These are phyloP conservation scores for Saccopteryx leptura DNA, from an alignment of 2,113 vertebrate genomes.

Conservation along the genomic window DNA sequence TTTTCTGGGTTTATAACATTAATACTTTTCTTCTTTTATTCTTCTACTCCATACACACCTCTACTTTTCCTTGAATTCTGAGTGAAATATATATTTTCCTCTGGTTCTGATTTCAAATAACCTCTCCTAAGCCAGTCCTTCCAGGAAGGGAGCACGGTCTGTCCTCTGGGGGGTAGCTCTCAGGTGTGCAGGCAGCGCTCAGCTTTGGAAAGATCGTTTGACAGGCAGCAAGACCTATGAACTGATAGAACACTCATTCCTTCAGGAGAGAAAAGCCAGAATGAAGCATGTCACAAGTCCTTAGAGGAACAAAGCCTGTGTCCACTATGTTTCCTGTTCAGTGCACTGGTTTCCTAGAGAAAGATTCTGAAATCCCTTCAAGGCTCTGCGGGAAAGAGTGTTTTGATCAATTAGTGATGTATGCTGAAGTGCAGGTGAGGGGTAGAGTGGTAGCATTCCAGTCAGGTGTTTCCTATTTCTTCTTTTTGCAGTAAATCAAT, in stretches of 20 bases:
- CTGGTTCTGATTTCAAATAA: not conserved
- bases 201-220: not conserved
- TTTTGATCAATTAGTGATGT: not conserved
- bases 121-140: not conserved
- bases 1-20: not conserved
- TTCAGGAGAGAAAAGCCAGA: not conserved
- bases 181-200: not conserved
- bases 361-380: not conserved
- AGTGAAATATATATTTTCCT: not conserved
- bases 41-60: not conserved
- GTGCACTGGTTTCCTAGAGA: not conserved
- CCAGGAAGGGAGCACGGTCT: too few species aligned
- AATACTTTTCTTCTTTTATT: not conserved
- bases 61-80: not conserved
- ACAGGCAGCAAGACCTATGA: not conserved
- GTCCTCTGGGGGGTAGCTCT: not conserved
- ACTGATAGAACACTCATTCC: not conserved
- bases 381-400: not conserved
- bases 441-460: not conserved
- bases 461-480: not conserved
- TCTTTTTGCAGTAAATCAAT: not conserved
- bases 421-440: not conserved
- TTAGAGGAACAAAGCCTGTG: not conserved
- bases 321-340: not conserved
- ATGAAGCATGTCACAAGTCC: not conserved